Evolutionary conservation across 2,113 vertebrate species (phyloP).

Genomic region (Nyctibius bracteatus): DNA sequence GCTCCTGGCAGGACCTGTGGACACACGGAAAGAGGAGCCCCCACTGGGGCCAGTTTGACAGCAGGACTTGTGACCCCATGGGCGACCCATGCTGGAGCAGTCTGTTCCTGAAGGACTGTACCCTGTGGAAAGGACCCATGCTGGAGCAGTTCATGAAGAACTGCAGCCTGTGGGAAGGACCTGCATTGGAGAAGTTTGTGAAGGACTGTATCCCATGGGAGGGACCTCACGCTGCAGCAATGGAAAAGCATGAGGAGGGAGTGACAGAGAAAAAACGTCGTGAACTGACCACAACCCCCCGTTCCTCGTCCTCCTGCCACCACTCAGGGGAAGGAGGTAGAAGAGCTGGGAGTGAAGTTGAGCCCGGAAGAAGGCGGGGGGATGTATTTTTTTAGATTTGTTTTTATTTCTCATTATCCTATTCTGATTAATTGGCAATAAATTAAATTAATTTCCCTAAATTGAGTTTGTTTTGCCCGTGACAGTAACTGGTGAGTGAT

Average conservation of each 20-base stretch:
- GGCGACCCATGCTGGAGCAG: not conserved
- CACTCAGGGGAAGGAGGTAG: not conserved
- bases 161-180: not conserved
- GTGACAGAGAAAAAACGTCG: not conserved
- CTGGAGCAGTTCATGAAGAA: not conserved
- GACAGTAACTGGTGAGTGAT: not conserved
- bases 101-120: no score
- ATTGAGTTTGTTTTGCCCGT: not conserved
- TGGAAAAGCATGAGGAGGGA: not conserved
- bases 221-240: not conserved
- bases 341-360: not conserved
- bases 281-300: not conserved
- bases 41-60: not conserved
- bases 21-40: fast-evolving
- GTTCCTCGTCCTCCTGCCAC: not conserved
- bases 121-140: fast-evolving
- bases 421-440: not conserved
- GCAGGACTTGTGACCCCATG: not conserved
- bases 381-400: not conserved
- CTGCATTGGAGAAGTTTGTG: fast-evolving
- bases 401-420: not conserved
- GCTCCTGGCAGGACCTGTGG: not conserved
- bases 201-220: not conserved
- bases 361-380: not conserved
- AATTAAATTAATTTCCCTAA: not conserved